These are phyloP conservation scores for Timema podura DNA, from an alignment of 2,888 invertebrate genomes.

Conservation along the genomic window DNA sequence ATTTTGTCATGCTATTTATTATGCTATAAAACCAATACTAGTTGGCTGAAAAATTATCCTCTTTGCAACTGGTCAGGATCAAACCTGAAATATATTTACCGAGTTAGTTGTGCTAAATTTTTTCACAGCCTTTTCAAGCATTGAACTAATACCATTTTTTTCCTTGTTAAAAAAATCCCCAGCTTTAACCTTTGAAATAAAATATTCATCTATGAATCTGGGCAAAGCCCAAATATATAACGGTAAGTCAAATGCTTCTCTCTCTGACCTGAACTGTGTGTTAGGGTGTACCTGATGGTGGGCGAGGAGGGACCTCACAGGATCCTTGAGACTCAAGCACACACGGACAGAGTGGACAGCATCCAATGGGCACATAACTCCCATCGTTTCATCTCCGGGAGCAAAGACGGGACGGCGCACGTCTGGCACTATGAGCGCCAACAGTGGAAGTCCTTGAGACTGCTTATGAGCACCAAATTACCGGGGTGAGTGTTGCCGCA, in stretches of 20 bases:
- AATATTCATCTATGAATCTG: too few species aligned
- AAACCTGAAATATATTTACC: too few species aligned
- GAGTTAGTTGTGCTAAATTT: too few species aligned
- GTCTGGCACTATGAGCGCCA: conserved; percentile 90
- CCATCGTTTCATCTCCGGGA: conserved; percentile 86
- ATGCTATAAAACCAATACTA: background rate
- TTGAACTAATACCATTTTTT: too few species aligned
- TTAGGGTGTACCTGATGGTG: conserved; percentile 50
- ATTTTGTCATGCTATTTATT: background rate
- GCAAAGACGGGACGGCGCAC: conserved; percentile 91
- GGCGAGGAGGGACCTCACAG: conserved; percentile 50
- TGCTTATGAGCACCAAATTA: conserved; percentile 65
- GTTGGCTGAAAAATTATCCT: background rate
- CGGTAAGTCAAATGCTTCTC: too few species aligned
- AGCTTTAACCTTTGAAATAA: too few species aligned
- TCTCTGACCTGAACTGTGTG: too few species aligned
- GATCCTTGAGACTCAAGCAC: conserved; percentile 73
- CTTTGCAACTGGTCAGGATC: too few species aligned
- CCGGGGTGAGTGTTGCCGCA: conserved; percentile 46
- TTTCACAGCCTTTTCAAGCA: too few species aligned
- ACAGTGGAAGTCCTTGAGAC: conserved; percentile 76
- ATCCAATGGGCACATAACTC: conserved; percentile 91
- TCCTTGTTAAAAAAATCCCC: too few species aligned
- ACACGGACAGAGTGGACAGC: conserved; percentile 89
- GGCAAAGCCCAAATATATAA: too few species aligned